Conservation (phyloP, 2,888 invertebrate genomes). For the Orthonevra nobilis region DNA sequence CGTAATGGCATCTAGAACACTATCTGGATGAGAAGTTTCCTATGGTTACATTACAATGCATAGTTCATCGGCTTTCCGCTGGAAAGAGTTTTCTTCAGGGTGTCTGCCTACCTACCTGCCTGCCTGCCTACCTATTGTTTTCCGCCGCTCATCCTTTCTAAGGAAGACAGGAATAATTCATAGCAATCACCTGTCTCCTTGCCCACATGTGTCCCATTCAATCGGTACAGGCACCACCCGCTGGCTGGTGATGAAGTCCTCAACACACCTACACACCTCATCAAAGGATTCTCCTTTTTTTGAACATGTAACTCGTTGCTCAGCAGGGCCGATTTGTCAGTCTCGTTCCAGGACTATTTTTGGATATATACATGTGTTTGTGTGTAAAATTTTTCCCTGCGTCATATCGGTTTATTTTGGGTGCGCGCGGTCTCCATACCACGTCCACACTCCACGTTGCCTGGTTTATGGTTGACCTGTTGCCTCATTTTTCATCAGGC, state of each 20-base stretch:
- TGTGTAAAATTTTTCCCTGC: slow-evolving; percentile 24
- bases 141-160: too few species aligned
- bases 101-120: slow-evolving; percentile 9
- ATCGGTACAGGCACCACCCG: not conserved
- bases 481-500: slow-evolving; percentile 25
- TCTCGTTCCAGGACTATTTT: slow-evolving; percentile 54
- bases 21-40: slow-evolving; percentile 29
- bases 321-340: slow-evolving; percentile 37
- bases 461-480: slow-evolving; percentile 44
- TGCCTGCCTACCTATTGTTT: too few species aligned
- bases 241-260: not conserved
- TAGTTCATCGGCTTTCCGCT: slow-evolving; percentile 32
- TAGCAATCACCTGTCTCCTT: slow-evolving; percentile 4
- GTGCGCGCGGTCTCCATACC: slow-evolving; percentile 42
- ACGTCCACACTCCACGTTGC: slow-evolving; percentile 35
- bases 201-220: slow-evolving; percentile 26
- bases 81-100: not conserved
- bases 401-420: slow-evolving; percentile 23
- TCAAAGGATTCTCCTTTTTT: too few species aligned
- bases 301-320: slow-evolving; percentile 2
- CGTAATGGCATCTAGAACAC: slow-evolving; percentile 24
- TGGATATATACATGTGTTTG: slow-evolving; percentile 7
- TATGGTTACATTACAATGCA: slow-evolving; percentile 28
- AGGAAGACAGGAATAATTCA: not conserved
- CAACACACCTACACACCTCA: not conserved